A percentile compares a stretch with the other conserved stretches of the same genome.
Evolutionary conservation across 1,140 invertebrate species (phyloP).

Genomic region (Matsumurasca onukii): DNA sequence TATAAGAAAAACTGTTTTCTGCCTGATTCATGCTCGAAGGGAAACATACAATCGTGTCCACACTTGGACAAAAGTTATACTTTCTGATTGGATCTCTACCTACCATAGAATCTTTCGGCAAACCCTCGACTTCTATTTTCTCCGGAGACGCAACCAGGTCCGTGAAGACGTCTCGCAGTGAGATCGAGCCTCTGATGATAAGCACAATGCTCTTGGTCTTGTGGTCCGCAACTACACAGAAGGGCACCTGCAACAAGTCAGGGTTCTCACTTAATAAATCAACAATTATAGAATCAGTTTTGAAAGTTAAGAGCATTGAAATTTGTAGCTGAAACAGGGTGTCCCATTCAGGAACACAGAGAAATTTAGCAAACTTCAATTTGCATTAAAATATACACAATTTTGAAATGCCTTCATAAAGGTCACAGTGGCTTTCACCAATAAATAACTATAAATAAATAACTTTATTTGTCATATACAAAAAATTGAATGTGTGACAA

Average conservation of each 20-base stretch:
- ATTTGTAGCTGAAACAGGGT: background rate
- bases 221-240: slow-evolving; percentile 84
- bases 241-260: slow-evolving; percentile 67
- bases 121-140: slow-evolving; percentile 68
- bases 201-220: slow-evolving; percentile 79
- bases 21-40: no score
- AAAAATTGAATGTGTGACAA: no score
- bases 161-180: slow-evolving; percentile 84
- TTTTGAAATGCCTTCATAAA: no score
- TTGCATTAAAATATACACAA: no score
- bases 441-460: no score
- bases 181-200: slow-evolving; percentile 83
- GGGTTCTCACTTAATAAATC: slow-evolving; percentile 29
- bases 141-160: slow-evolving; percentile 83
- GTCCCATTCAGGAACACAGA: background rate
- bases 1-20: no score
- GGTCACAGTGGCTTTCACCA: no score
- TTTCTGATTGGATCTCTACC: slow-evolving; percentile 27
- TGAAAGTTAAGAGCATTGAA: background rate
- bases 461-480: no score
- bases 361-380: no score
- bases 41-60: no score
- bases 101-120: slow-evolving; percentile 65
- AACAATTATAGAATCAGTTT: slow-evolving; percentile 33
- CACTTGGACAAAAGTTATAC: no score